Evolutionary conservation across 2,797 vertebrate genomes (phyloP).

Genomic region (Chrosomus eos): DNA sequence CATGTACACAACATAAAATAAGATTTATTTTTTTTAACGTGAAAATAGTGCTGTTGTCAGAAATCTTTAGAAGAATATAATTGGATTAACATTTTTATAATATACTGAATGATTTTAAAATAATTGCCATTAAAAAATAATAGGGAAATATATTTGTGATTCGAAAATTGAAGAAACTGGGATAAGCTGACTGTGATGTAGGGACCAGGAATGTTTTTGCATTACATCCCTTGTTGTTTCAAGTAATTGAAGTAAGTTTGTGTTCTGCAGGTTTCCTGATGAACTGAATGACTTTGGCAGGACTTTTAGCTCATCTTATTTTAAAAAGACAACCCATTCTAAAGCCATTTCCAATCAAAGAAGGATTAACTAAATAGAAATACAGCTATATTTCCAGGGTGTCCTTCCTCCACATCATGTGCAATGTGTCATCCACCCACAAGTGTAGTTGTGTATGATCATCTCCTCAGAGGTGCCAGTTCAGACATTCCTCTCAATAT

Average conservation of each 20-base stretch:
- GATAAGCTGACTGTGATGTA: not conserved
- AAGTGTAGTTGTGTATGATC: slow-evolving; percentile 65
- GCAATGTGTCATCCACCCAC: not conserved
- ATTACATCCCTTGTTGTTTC: not conserved
- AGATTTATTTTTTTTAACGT: too few species aligned
- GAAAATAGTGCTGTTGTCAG: not conserved
- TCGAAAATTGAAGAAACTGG: not conserved
- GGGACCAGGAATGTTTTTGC: not conserved
- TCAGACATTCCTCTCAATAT: slow-evolving; percentile 72
- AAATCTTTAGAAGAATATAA: not conserved
- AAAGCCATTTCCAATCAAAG: not conserved
- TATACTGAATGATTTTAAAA: not conserved
- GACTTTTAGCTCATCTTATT: not conserved
- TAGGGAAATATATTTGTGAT: not conserved
- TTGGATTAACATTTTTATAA: not conserved
- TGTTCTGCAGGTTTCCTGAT: not conserved
- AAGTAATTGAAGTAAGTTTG: not conserved
- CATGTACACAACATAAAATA: not conserved
- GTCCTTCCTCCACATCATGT: not conserved
- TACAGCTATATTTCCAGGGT: not conserved
- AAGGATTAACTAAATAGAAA: not conserved
- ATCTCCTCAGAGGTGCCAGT: slow-evolving; percentile 57
- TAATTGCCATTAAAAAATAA: not conserved
- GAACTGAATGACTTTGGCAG: not conserved
- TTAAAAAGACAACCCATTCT: not conserved